Percentiles rank a stretch among this genome's conserved stretches.
These are phyloP conservation scores for Phenganax marumi DNA, from an alignment of 92 coral and sea anemone species.

Conservation along the genomic window DNA sequence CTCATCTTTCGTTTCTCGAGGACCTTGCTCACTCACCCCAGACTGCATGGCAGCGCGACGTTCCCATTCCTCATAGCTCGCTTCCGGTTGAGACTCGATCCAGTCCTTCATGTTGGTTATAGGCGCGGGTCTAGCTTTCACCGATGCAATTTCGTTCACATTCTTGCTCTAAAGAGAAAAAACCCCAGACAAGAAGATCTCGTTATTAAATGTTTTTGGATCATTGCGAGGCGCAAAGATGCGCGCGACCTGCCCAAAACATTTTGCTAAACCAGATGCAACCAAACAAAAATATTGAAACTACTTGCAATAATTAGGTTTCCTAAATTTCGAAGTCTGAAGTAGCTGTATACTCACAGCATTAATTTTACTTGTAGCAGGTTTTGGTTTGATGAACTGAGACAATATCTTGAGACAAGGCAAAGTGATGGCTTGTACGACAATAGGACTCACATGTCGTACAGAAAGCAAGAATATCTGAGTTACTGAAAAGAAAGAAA, in stretches of 20 bases:
- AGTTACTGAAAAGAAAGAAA: conserved; percentile 61
- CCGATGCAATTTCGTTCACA: conserved; percentile 30
- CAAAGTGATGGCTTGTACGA: conserved; percentile 87
- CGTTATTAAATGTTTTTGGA: too few species aligned
- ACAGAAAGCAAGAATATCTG: conserved; percentile 88
- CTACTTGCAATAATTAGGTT: too few species aligned
- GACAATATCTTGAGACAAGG: conserved; percentile 92
- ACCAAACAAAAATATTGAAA: too few species aligned
- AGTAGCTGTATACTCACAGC: conserved; percentile 52
- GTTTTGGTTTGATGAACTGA: conserved; percentile 83
- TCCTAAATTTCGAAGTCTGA: background rate
- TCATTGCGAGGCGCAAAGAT: too few species aligned
- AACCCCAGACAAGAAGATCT: too few species aligned
- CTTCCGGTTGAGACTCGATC: conserved; percentile 19
- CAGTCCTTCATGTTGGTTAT: conserved; percentile 38
- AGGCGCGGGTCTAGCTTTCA: conserved; percentile 53
- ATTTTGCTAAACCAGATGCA: too few species aligned
- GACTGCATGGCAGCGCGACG: conserved; percentile 32
- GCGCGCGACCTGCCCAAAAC: too few species aligned
- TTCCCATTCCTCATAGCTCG: conserved; percentile 34
- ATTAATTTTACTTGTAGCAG: conserved; percentile 87
- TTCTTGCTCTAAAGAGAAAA: conserved; percentile 8
- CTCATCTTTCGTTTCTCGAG: conserved; percentile 64
- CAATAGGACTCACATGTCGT: conserved; percentile 84
- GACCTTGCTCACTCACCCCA: conserved; percentile 71